Percentiles rank a stretch among this genome's conserved stretches.
phyloP scores from a whole-genome alignment of 2,113 vertebrate genomes.

The Lophochroa leadbeateri region DNA sequence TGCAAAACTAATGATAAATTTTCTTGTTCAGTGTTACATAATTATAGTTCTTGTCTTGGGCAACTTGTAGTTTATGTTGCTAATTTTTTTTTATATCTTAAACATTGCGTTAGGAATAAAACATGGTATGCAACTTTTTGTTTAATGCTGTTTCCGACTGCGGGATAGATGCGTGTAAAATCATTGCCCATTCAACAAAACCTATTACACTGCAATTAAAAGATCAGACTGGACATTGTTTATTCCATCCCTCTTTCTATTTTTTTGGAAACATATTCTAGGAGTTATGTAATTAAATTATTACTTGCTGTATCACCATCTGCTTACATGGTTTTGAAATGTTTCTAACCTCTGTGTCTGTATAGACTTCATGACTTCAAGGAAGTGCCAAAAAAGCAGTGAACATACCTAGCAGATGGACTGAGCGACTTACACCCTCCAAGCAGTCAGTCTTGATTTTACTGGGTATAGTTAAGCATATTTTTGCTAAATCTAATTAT shows the following conservation, averaged over 20 bases:
- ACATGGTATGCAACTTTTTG: background rate
- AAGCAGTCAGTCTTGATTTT: conserved; percentile 56
- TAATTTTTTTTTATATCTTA: background rate
- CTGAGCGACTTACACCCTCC: conserved; percentile 42
- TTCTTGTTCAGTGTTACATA: background rate
- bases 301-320: conserved; percentile 76
- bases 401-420: conserved; percentile 64
- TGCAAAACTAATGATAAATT: background rate
- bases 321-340: conserved; percentile 61
- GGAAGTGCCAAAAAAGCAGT: conserved; percentile 38
- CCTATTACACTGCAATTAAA: background rate
- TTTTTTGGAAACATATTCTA: background rate
- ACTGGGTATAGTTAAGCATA: conserved; percentile 43
- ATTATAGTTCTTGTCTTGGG: background rate
- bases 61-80: background rate
- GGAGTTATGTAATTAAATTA: conserved; percentile 71
- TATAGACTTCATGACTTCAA: conserved; percentile 46
- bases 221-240: background rate
- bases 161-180: background rate
- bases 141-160: background rate
- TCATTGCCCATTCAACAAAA: background rate
- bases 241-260: background rate
- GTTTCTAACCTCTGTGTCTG: conserved; percentile 37
- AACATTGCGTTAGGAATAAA: background rate
- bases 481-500: conserved; percentile 55